phyloP scores from a whole-genome alignment of 2,113 vertebrate species.

The Baryphthengus martii region DNA sequence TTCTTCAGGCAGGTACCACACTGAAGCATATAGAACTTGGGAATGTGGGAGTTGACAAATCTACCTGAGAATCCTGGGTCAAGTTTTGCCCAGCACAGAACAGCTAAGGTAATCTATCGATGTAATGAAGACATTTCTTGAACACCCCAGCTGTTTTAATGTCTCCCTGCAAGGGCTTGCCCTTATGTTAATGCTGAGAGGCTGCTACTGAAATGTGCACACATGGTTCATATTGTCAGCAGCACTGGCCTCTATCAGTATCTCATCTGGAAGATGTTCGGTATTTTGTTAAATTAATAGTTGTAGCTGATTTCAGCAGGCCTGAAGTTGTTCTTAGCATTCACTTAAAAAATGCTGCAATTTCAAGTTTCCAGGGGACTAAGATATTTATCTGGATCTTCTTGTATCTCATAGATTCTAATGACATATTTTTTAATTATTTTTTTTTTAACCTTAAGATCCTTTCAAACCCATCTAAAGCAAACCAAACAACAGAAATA shows the following conservation, averaged over 20 bases:
- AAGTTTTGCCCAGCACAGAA: not conserved
- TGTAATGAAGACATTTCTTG: not conserved
- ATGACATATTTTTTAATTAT: no score
- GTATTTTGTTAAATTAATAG: not conserved
- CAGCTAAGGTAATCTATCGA: not conserved
- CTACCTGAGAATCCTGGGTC: not conserved
- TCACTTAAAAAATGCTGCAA: not conserved
- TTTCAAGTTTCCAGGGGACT: not conserved
- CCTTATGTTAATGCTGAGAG: not conserved
- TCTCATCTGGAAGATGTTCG: not conserved
- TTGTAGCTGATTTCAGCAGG: not conserved
- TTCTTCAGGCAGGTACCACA: not conserved
- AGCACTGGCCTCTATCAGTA: not conserved
- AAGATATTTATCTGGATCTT: not conserved
- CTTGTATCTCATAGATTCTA: not conserved
- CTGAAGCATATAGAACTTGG: not conserved
- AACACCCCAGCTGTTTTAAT: not conserved
- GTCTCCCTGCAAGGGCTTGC: not conserved
- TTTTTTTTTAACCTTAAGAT: not conserved
- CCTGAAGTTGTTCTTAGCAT: not conserved
- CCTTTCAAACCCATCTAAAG: not conserved
- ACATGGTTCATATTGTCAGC: not conserved
- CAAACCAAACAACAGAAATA: not conserved
- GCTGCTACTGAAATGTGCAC: not conserved
- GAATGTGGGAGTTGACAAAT: no score